Percentiles rank a stretch among this genome's conserved stretches.
Evolutionary conservation across 2,113 vertebrate genomes (phyloP).

Genomic region (Gymnocephalus cernua): DNA sequence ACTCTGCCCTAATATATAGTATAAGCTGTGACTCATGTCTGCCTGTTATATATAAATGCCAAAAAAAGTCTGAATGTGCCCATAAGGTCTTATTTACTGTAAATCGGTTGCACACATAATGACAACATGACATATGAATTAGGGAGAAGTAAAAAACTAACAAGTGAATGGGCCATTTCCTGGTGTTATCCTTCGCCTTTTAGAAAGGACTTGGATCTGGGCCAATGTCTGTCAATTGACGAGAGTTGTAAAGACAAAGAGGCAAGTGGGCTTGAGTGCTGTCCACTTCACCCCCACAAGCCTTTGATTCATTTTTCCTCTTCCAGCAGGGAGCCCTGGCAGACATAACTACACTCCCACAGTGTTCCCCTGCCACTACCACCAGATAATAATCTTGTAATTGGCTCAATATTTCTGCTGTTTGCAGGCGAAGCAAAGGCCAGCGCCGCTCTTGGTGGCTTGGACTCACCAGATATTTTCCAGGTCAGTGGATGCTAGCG

Average conservation of each 20-base stretch:
- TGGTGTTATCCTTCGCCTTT: conserved; percentile 34
- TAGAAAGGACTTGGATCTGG: conserved; percentile 25
- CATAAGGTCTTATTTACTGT: conserved; percentile 54
- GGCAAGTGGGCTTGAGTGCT: conserved; percentile 64
- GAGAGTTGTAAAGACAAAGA: conserved; percentile 61
- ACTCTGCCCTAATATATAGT: conserved; percentile 24
- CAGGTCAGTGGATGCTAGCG: conserved; percentile 76
- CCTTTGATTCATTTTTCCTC: conserved; percentile 76
- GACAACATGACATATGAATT: conserved; percentile 52
- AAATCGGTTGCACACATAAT: conserved; percentile 31
- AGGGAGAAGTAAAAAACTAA: conserved; percentile 39
- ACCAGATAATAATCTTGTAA: conserved; percentile 85
- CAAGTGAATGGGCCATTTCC: conserved; percentile 49
- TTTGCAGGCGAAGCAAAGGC: conserved; percentile 60
- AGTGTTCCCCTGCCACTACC: conserved; percentile 65
- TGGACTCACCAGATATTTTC: conserved; percentile 76
- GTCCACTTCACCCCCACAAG: conserved; percentile 55
- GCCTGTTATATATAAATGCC: conserved; percentile 39
- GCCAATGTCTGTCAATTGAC: conserved; percentile 67
- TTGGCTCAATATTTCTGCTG: conserved; percentile 86
- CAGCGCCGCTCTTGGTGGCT: conserved; percentile 55
- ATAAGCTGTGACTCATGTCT: conserved; percentile 71
- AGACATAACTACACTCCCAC: conserved; percentile 77
- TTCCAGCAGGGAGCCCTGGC: conserved; percentile 67
- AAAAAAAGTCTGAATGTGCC: conserved; percentile 27